phyloP scores from a whole-genome alignment of 92 coral and sea anemone species.

The Zoanthus gigantus region DNA sequence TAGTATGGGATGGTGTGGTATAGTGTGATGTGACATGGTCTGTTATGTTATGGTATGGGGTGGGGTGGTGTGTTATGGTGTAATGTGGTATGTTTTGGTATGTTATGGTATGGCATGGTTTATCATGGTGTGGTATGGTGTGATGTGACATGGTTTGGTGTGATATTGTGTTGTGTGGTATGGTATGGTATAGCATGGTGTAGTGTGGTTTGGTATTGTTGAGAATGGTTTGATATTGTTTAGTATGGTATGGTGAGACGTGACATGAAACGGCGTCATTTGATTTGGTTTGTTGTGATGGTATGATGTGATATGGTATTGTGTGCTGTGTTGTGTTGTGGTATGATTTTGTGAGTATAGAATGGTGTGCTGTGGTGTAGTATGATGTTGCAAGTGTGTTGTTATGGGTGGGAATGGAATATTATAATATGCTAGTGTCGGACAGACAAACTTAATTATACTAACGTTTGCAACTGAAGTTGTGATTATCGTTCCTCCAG shows the following conservation, averaged over 20 bases:
- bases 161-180: not conserved
- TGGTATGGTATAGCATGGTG: not conserved
- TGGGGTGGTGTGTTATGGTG: too few species aligned
- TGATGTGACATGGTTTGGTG: too few species aligned
- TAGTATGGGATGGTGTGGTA: too few species aligned
- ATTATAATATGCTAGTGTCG: not conserved
- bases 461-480: constrained; percentile 96
- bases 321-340: not conserved
- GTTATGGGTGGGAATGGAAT: not conserved
- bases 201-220: not conserved
- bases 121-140: too few species aligned
- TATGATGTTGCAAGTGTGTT: not conserved
- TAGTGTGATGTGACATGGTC: too few species aligned
- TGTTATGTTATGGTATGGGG: too few species aligned
- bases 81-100: too few species aligned
- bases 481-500: constrained; percentile 97
- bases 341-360: not conserved
- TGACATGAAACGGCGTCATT: not conserved
- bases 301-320: not conserved
- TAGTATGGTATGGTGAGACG: not conserved
- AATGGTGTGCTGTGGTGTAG: not conserved
- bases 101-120: too few species aligned
- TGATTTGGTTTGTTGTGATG: not conserved
- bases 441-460: not conserved
- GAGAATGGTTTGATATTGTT: not conserved